Base-by-base conservation (phyloP, 2,888 invertebrate genomes). In the Lacanobia wlatinum region DNA sequence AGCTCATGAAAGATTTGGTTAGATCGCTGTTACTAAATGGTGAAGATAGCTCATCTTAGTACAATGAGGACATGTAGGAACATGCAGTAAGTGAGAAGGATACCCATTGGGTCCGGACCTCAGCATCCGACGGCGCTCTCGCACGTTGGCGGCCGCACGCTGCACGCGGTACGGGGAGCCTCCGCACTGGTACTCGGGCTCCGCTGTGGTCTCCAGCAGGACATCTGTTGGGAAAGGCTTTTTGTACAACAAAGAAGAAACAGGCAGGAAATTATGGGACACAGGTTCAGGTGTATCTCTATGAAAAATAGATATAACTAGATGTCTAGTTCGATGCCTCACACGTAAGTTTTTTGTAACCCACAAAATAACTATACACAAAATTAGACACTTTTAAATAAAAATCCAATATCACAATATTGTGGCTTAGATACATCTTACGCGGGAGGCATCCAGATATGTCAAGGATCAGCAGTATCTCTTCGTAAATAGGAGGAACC, bases 51-150 rank as follows among this genome's bases (percentile, higher is more conserved):
- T 4, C 4, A 28, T 40, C 40, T 40, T 2, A 12, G 7, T 48
- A 48, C 18, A 18, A 48, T 18, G 23, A 52, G 52, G 23, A 56
- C 21, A 70, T 58, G 53, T 61, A 73, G 60, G 55, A 73, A 52
- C 80, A 52, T 79, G 83, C 83, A 88, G 87, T 86, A 89, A 89
- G 84, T 84, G 87, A 91, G 84, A 75, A 84, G 88, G 95, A 90
- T 98, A 98, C 98, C 98, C 97, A 97, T 97, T 98, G 97, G 98
- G 97, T 97, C 97, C 98, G 97, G 98, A 98, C 98, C 99, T 99
- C 97, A 99, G 98, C 99, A 99, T 99, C 92, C 99, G 98, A 97
- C 99, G 98, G 93, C 99, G 97, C 96, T 99, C 99, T 87, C 99
- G 97, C 84, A 99, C 98, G 96, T 99, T 99, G 75, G 99, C 99